These are phyloP conservation scores for Apodemia hepburni DNA, from an alignment of 2,888 invertebrate genomes.

Conservation along the genomic window DNA sequence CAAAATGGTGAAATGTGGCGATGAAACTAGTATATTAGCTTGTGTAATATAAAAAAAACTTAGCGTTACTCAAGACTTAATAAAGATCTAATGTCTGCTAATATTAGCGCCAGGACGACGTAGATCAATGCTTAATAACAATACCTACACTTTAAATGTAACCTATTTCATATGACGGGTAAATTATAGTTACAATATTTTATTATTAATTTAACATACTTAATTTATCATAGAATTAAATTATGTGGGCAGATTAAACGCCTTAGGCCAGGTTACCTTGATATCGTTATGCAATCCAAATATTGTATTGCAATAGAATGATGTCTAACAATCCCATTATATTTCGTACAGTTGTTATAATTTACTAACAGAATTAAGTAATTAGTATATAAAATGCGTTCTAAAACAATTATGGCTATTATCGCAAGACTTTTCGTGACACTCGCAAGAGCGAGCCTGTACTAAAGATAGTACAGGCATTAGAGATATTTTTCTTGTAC, in stretches of 20 bases:
- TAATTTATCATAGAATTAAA: constrained; percentile 1
- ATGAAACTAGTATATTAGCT: background rate
- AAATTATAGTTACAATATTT: background rate
- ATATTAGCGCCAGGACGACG: background rate
- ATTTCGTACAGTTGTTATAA: background rate
- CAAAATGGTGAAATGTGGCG: no score
- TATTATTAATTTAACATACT: constrained; percentile 9
- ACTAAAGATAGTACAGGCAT: no score
- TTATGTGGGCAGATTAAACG: background rate
- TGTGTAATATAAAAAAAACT: background rate
- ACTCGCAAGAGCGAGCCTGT: no score
- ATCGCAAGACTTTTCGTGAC: no score
- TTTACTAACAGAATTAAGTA: background rate
- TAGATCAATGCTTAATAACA: background rate
- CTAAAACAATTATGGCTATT: background rate
- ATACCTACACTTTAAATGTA: background rate
- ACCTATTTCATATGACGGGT: background rate
- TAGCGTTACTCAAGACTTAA: background rate
- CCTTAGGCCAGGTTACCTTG: constrained; percentile 6
- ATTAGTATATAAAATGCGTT: background rate
- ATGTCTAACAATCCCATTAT: background rate
- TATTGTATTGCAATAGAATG: background rate
- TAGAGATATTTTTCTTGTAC: no score
- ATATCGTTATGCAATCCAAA: constrained; percentile 8
- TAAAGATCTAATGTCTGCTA: background rate